Conservation (phyloP, 2,797 vertebrate genomes). For the Loriculus beryllinus region DNA sequence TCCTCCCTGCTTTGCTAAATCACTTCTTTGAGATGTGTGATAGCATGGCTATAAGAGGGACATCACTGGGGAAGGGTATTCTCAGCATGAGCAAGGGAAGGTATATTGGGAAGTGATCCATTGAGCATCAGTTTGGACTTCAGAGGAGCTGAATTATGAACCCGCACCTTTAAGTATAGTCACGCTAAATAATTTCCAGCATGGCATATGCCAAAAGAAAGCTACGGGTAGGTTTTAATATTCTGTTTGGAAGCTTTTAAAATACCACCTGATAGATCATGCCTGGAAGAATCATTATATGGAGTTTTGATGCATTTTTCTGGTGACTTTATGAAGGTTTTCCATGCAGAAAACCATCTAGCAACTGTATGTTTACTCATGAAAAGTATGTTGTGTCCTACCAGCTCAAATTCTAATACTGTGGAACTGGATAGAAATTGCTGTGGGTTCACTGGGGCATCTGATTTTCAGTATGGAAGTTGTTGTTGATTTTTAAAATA, state of each 20-base stretch:
- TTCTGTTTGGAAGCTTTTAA: background rate
- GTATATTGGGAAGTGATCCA: rapidly evolving
- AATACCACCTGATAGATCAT: background rate
- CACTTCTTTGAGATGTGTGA: background rate
- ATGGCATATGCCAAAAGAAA: background rate
- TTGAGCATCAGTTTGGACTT: background rate
- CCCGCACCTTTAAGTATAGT: background rate
- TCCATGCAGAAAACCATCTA: background rate
- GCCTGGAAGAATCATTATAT: background rate
- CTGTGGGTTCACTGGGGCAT: rapidly evolving
- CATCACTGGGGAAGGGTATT: background rate
- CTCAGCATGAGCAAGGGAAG: no score
- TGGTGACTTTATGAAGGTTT: background rate
- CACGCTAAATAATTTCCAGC: background rate
- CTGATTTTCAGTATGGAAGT: background rate
- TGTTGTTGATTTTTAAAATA: background rate
- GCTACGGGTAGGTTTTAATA: background rate
- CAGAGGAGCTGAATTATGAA: background rate
- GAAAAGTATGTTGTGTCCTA: background rate
- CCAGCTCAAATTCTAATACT: background rate
- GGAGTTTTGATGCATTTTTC: background rate
- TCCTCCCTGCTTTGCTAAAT: background rate
- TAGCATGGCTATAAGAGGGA: no score
- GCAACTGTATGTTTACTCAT: background rate
- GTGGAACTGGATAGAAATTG: background rate